Evolutionary conservation across 1,140 invertebrate genomes (phyloP).

Genomic region (Drosophila orosa): DNA sequence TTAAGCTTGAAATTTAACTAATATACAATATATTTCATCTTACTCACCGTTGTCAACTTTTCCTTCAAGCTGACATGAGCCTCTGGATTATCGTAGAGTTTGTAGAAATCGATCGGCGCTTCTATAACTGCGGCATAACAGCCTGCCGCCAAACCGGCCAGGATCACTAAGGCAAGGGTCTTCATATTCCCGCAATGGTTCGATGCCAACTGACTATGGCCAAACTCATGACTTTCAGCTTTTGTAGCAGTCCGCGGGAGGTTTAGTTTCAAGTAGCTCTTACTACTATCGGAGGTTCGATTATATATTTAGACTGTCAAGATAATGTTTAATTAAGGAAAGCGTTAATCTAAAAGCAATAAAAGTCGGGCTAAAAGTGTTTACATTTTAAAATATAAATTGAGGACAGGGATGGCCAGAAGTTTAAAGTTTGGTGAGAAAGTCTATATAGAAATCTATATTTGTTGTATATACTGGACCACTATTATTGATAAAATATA

Average conservation of each 20-base stretch:
- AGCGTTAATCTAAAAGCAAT: conserved; percentile 17
- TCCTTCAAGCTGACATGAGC: conserved; percentile 45
- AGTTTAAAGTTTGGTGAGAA: too few species aligned
- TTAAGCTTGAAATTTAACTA: too few species aligned
- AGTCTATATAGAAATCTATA: too few species aligned
- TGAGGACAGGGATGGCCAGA: neutral
- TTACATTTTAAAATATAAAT: neutral
- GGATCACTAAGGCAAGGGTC: conserved; percentile 12
- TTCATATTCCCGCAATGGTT: conserved; percentile 26
- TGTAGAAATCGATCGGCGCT: conserved; percentile 55
- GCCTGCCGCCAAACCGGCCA: conserved; percentile 4
- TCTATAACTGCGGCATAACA: conserved; percentile 27
- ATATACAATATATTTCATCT: neutral
- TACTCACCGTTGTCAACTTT: conserved; percentile 47
- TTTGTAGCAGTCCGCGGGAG: conserved; percentile 18
- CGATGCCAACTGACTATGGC: conserved; percentile 25
- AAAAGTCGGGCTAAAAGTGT: neutral
- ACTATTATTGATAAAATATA: too few species aligned
- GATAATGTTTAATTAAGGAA: conserved; percentile 19
- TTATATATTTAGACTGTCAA: conserved; percentile 30
- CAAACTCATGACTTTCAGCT: conserved; percentile 8
- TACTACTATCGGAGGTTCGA: conserved; percentile 25
- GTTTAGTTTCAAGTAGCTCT: conserved; percentile 20
- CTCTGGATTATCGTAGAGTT: conserved; percentile 60
- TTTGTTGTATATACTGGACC: too few species aligned